Conservation (phyloP, 2,113 vertebrate species). For the Otus sunia region DNA sequence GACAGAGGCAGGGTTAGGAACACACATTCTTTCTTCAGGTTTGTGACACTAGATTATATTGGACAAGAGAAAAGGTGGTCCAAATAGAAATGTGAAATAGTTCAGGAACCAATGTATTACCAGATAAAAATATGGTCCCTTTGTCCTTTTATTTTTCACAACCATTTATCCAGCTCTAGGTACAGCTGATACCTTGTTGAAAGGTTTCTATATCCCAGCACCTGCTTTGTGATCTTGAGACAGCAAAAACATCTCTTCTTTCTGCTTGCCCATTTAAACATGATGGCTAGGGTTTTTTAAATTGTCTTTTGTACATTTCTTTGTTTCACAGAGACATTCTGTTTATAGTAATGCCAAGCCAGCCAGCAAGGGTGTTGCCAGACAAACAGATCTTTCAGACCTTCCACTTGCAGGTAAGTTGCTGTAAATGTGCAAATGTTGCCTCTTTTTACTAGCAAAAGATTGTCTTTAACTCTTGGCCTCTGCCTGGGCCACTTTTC, state of each 20-base stretch:
- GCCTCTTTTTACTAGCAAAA: not conserved
- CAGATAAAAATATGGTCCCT: not conserved
- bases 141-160: not conserved
- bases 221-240: not conserved
- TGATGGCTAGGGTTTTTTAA: not conserved
- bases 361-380: slow-evolving; percentile 54
- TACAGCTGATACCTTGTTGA: not conserved
- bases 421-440: not conserved
- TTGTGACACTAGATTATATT: not conserved
- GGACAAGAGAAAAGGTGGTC: not conserved
- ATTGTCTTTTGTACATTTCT: not conserved
- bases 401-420: slow-evolving; percentile 75
- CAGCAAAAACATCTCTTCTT: not conserved
- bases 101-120: not conserved
- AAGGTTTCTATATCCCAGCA: not conserved
- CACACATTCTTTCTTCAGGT: not conserved
- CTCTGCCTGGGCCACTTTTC: not conserved
- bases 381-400: slow-evolving; percentile 71
- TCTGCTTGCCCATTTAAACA: not conserved
- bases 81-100: not conserved
- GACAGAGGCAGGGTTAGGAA: not conserved
- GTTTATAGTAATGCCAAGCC: slow-evolving; percentile 61
- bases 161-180: not conserved
- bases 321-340: slow-evolving; percentile 74
- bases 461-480: not conserved